Evolutionary conservation across 92 coral and sea anemone genomes (phyloP), one percentile per base, ranked within the genome.

Genomic region (Desmophyllum pertusum): DNA sequence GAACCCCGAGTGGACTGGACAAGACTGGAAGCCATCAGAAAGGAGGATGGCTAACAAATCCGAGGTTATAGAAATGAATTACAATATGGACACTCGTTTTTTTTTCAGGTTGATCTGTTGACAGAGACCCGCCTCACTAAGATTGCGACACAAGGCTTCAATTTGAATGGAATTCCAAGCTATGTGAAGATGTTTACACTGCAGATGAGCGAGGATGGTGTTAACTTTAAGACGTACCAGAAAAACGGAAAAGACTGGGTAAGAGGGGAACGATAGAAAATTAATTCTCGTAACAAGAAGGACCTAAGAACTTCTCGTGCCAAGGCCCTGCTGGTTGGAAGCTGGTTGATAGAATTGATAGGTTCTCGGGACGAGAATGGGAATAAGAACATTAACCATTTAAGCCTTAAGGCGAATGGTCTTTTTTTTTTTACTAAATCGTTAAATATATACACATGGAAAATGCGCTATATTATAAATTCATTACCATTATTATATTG

Each of bases 241-340:
- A 80, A 78, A 59, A 77, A 87, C 65, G 93, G 98, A 39, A 86
- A 39, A 27, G 75, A 62, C 25, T 88, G 92, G 95, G 98, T 95
- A 40, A 64, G 86, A 38, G n/a, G n/a, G 78, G 11, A 8, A 4
- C 42, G 13, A 8, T 19, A 18, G 38, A 6, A 6, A 25, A 62
- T 14, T 3, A 25, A 29, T 27, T 29, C 39, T 13, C n/a, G n/a
- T n/a, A n/a, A n/a, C n/a, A n/a, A 53, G 19, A 21, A 53, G 27
- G 4, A 53, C 18, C 5, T 0, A 53, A 2, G 61, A 25, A 14
- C 61, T 1, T 53, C 61, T 53, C 29, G 61, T 53, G 61, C 25
- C 5, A 8, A 53, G 27, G 21, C 61, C 61, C 61, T 53, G 4
- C 61, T 18, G 19, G 8, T 18, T 53, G 6, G 61, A 53, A n/a